A percentile compares a stretch with the other conserved stretches of the same genome.
Conservation (phyloP, 2,113 vertebrate genomes). For the Todiramphus chloris region DNA sequence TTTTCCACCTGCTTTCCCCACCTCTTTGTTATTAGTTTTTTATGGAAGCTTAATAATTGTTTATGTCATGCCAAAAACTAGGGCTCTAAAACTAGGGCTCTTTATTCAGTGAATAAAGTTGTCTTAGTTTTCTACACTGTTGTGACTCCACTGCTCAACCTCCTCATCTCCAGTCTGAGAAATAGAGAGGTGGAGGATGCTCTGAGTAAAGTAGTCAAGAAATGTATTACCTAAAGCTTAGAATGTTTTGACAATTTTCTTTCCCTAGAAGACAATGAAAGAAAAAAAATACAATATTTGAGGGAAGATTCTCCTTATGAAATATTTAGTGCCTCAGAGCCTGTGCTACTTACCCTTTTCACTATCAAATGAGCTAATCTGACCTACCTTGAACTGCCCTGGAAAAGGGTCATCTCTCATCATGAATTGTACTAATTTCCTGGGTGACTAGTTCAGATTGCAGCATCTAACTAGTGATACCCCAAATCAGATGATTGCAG, state of each 20-base stretch:
- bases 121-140: background rate
- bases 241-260: background rate
- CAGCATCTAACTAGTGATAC: background rate
- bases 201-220: background rate
- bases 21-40: background rate
- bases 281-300: background rate
- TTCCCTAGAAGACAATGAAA: background rate
- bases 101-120: background rate
- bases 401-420: background rate
- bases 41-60: background rate
- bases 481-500: background rate
- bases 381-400: background rate
- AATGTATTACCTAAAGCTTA: background rate
- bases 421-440: background rate
- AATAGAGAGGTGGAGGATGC: background rate
- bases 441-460: background rate
- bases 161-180: no score
- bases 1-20: background rate
- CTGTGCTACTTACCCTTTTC: background rate
- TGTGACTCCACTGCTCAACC: background rate
- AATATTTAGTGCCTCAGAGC: background rate
- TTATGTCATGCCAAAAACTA: background rate
- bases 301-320: background rate
- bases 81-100: background rate
- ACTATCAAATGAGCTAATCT: background rate